phyloP scores from a whole-genome alignment of 2,888 invertebrate genomes.

The Apeira syringaria region DNA sequence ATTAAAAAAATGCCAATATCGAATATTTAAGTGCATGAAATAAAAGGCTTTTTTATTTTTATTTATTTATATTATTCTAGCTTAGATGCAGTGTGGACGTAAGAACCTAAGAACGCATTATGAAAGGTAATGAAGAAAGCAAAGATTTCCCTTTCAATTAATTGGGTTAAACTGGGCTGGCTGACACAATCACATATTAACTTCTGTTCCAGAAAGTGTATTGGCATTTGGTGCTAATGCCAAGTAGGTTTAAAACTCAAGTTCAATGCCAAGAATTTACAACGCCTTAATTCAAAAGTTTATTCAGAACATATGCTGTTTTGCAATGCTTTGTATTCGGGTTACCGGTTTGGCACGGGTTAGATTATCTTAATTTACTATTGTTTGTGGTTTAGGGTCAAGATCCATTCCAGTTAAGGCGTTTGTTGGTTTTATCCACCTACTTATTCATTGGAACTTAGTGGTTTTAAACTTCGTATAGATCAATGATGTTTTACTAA shows the following conservation, averaged over 20 bases:
- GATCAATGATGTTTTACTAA: no score
- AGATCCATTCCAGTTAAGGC: conserved; percentile 19
- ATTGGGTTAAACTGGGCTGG: no score
- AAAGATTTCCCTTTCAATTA: no score
- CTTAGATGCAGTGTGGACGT: no score
- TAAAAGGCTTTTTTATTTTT: no score
- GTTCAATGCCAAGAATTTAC: conserved; percentile 77
- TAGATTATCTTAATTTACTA: conserved; percentile 35
- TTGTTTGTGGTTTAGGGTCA: conserved; percentile 31
- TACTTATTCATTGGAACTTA: not conserved
- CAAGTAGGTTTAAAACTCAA: conserved; percentile 64
- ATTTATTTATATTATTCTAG: no score
- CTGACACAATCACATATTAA: no score
- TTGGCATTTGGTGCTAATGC: conserved; percentile 58
- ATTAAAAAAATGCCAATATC: no score
- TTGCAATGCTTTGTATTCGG: conserved; percentile 32
- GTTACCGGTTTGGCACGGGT: conserved; percentile 35
- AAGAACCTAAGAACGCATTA: no score
- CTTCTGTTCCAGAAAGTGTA: not conserved
- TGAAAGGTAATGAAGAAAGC: no score
- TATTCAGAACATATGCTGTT: conserved; percentile 42
- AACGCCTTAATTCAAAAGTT: conserved; percentile 41
- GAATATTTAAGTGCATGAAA: no score
- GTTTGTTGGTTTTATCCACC: not conserved
- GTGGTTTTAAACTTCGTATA: no score